Base-by-base conservation (phyloP, 1,140 invertebrate species). In the Ganaspis sp. region DNA sequence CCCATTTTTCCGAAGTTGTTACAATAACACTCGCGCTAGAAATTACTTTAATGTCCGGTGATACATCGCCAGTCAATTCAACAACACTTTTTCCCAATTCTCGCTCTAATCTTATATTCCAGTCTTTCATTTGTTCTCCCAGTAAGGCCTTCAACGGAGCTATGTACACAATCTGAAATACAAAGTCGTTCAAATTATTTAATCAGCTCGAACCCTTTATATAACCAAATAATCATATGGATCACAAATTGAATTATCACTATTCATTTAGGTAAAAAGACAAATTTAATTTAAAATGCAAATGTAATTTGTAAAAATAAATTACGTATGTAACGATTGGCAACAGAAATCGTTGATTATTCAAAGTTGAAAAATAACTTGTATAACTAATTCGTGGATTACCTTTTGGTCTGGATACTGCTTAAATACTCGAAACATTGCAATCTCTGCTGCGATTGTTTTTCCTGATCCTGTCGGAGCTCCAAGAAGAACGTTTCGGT, bases 1-100 rank as follows among this genome's bases (percentile, higher is more conserved):
- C 99, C 99, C 99, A 99, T 90, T 99, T 99, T 91, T 99, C 99
- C 0, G 99, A 99, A 0, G 99, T 99, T 2, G 98, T 99, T 0
- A 99, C 97, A 81, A 99, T 99, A 1, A 99, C 94, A 86, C 97
- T 95, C 0, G 98, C 95, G 70, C 90, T 93, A 0, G 94, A 92
- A 74, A 99, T 97, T 0, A 97, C 95, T 82, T 94, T 92, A 70
- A 97, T 94, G 90, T 99, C 98, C 0, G 99, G 99, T 0, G 97
- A 96, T 1, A 98, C 96, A 92, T 99, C 99, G 82, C 96, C 99
- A 73, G 99, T 99, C 70, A 99, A 92, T 91, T 99, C 99, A 0
- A 99, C 96, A 2, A 99, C 97, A 83, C 94, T 96, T 84, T 96
- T 96, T 0, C 93, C 94, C 17, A 99, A 88, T 78, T 94, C 93